Percentiles rank a stretch among this genome's conserved stretches.
phyloP scores from a whole-genome alignment of 2,888 invertebrate species.

The Noctua pronuba region DNA sequence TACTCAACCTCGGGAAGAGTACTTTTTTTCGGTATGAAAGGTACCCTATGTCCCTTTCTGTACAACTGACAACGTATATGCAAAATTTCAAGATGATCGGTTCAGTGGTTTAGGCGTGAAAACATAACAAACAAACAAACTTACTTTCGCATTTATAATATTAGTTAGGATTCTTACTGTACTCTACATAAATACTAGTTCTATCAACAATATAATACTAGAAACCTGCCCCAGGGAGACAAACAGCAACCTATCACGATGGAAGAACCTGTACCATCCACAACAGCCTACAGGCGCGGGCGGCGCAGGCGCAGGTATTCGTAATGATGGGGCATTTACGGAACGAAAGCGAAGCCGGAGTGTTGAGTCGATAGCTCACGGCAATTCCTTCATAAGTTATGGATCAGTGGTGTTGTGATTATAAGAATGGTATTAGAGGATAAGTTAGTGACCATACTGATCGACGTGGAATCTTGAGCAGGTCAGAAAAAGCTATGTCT shows the following conservation, averaged over 20 bases:
- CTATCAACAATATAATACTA: constrained; percentile 14
- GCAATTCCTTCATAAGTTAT: constrained; percentile 21
- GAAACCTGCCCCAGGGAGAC: constrained; percentile 33
- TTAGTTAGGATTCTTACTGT: neutral
- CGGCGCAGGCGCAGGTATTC: constrained; percentile 14
- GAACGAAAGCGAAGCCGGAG: constrained; percentile 42
- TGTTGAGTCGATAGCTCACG: constrained; percentile 38
- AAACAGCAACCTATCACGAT: constrained; percentile 36
- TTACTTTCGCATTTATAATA: too few species aligned
- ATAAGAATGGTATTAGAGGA: neutral
- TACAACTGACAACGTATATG: too few species aligned
- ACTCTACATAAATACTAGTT: constrained; percentile 2
- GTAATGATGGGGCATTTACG: constrained; percentile 29
- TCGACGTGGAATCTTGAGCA: neutral
- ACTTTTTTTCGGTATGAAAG: too few species aligned
- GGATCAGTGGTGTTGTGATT: neutral
- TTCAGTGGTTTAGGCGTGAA: too few species aligned
- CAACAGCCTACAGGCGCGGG: constrained; percentile 13
- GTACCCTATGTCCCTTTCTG: too few species aligned
- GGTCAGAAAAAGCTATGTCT: neutral
- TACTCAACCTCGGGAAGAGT: too few species aligned
- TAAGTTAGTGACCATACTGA: neutral
- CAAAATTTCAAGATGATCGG: too few species aligned
- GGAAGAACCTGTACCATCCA: constrained; percentile 37
- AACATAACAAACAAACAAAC: too few species aligned